Evolutionary conservation across 2,113 vertebrate species (phyloP).

Genomic region (Psephotus haematonotus): DNA sequence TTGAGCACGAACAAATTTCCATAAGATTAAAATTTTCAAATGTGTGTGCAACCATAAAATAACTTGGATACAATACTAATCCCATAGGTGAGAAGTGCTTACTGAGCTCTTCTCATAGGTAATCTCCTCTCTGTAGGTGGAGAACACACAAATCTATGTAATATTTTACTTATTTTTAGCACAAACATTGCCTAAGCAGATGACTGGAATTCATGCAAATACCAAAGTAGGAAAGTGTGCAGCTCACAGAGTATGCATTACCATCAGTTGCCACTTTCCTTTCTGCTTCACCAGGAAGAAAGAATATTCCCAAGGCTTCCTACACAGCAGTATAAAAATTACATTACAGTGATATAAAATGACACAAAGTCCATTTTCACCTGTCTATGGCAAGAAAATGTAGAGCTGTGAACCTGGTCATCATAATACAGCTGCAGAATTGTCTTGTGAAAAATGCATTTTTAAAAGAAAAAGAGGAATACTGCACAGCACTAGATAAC

Average conservation of each 20-base stretch:
- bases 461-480: neutral
- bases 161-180: constrained; percentile 7
- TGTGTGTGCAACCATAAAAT: constrained; percentile 15
- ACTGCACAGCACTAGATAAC: neutral
- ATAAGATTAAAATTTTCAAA: neutral
- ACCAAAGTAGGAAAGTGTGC: neutral
- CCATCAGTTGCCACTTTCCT: neutral
- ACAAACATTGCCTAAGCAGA: neutral
- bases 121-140: constrained; percentile 17
- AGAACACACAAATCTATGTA: neutral
- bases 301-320: neutral
- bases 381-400: neutral
- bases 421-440: neutral
- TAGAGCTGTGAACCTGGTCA: neutral
- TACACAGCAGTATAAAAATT: neutral
- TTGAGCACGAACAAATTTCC: neutral
- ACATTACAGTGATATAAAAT: neutral
- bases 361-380: neutral
- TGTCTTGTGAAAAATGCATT: neutral
- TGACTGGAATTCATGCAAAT: constrained; percentile 9
- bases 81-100: neutral
- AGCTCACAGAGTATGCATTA: neutral
- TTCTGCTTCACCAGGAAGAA: neutral
- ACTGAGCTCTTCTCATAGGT: neutral
- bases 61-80: constrained; percentile 38